Evolutionary conservation across 2,113 vertebrate species (phyloP).

Genomic region (Gnathonemus echidnorhynchus): DNA sequence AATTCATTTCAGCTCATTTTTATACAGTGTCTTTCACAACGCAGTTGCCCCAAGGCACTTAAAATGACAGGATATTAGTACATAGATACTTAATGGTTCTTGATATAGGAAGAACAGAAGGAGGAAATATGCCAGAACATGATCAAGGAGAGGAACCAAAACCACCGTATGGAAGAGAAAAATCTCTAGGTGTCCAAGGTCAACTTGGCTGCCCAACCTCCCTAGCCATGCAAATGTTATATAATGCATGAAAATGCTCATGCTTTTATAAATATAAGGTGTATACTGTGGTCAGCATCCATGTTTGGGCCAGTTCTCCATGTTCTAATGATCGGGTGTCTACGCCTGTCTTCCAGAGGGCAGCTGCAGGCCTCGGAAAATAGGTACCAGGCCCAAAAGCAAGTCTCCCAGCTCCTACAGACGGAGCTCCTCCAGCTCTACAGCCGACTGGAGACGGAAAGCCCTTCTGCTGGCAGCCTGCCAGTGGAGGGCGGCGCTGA

Average conservation of each 20-base stretch:
- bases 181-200: not conserved
- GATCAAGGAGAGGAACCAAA: not conserved
- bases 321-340: not conserved
- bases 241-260: not conserved
- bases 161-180: not conserved
- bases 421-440: constrained; percentile 82
- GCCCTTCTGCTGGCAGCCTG: constrained; percentile 48
- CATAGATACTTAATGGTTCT: not conserved
- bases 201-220: not conserved
- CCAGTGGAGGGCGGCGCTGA: constrained; percentile 41
- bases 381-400: constrained; percentile 73
- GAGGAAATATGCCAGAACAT: not conserved
- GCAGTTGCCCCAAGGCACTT: not conserved
- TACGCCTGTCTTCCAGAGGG: constrained; percentile 41
- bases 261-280: not conserved
- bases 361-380: constrained; percentile 79
- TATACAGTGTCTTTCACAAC: not conserved
- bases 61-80: not conserved
- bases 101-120: not conserved
- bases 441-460: constrained; percentile 67
- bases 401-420: constrained; percentile 73
- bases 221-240: not conserved
- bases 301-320: not conserved
- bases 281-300: not conserved
- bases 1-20: not conserved